Evolutionary conservation across 2,797 vertebrate genomes (phyloP), one percentile per base, ranked within the genome.

Genomic region (Parambassis ranga): DNA sequence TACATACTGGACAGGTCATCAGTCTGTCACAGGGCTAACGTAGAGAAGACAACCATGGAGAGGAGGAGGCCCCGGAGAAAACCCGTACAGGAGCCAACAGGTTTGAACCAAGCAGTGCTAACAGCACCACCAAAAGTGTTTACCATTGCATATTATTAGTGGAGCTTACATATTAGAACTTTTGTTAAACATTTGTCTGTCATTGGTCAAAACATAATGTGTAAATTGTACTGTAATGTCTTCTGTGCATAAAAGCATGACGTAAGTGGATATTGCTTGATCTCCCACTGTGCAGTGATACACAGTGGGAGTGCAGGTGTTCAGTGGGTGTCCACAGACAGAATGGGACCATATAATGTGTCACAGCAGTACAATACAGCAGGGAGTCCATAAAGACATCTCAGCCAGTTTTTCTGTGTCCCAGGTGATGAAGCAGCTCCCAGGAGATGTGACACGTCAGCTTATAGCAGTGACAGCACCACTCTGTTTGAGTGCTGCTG

Each of bases 351-450:
- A 55, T 79, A 75, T 81, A 77, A 83, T 27, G 52, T 90, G 73
- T 81, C 77, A 67, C 62, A 5, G 44, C 49, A 47, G 60, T 66
- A 86, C 77, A 77, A 43, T 65, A 59, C 69, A 59, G 43, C 76
- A 20, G 35, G 9, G 14, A 42, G 66, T 72, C 71, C 46, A 11
- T 65, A 41, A 49, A 79, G 56, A 77, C 41, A 53, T 77, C 80
- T 82, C 19, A 2, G 43, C 10, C 51, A 41, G 37, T 31, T 65
- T 63, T 50, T 73, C 50, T 65, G 52, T 77, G 73, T 85, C 75
- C 72, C 76, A 86, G 85, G 72, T 82, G 76, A 86, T 77, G 65
- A 83, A 80, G 74, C 65, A 13, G 65, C 51, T 77, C 55, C 60
- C 75, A 46, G 51, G 76, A 84, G 72, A 86, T 71, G 61, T 57